Evolutionary conservation across 2,113 vertebrate genomes (phyloP).

Genomic region (Leiothrix lutea): DNA sequence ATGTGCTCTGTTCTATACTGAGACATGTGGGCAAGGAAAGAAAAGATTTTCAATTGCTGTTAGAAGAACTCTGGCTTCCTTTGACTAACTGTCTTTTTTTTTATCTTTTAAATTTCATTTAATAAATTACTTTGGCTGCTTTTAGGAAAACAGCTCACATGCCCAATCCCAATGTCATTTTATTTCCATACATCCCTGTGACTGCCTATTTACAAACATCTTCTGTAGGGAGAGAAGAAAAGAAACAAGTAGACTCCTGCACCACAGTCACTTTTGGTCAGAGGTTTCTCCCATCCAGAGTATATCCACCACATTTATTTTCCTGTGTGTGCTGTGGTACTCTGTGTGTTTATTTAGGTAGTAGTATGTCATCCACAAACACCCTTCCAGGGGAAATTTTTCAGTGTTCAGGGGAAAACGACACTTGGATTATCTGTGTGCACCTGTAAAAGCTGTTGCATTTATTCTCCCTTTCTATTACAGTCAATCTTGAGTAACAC

Average conservation of each 20-base stretch:
- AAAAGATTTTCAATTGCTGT: background rate
- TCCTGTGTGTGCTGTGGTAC: background rate
- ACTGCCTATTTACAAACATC: background rate
- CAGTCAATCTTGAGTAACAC: background rate
- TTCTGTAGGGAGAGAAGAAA: background rate
- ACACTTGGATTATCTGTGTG: background rate
- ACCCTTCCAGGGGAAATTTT: background rate
- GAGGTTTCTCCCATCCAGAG: background rate
- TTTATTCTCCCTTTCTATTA: background rate
- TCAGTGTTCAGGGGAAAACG: background rate
- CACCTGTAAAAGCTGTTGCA: background rate
- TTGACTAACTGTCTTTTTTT: background rate
- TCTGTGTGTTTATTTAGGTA: background rate
- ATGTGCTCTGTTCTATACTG: background rate
- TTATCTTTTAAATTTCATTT: background rate
- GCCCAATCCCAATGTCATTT: background rate
- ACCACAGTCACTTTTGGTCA: background rate
- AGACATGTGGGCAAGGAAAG: background rate
- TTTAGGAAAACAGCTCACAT: background rate
- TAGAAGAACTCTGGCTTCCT: background rate
- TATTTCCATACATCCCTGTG: background rate
- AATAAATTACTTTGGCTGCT: background rate
- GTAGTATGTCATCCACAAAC: background rate
- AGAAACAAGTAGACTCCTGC: background rate
- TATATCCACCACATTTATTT: background rate